Percentiles rank a stretch among this genome's conserved stretches.
phyloP scores from a whole-genome alignment of 2,797 vertebrate species.

The Threskiornis aethiopicus region DNA sequence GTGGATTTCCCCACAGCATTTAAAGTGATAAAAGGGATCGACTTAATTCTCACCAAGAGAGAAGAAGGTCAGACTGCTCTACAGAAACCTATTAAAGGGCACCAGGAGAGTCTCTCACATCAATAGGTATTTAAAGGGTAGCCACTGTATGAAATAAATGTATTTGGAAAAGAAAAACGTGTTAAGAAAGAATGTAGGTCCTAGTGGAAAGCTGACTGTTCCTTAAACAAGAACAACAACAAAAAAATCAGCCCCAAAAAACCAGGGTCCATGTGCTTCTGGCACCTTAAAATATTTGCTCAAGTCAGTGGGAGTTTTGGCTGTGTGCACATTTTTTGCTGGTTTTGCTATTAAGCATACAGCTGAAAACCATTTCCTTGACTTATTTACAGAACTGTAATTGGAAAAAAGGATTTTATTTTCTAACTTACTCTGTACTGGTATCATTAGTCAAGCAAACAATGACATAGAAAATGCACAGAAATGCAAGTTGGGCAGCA shows the following conservation, averaged over 20 bases:
- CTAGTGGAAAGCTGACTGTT: neutral
- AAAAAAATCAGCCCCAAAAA: fast-evolving
- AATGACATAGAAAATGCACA: neutral
- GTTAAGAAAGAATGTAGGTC: neutral
- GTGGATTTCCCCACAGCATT: neutral
- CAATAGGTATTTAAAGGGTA: neutral
- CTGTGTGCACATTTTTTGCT: neutral
- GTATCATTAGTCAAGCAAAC: neutral
- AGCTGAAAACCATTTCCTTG: neutral
- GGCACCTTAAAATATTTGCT: neutral
- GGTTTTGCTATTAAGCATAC: neutral
- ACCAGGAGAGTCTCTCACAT: neutral
- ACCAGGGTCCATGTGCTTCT: fast-evolving
- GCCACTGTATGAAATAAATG: neutral
- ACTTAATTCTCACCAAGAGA: neutral
- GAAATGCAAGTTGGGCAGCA: neutral
- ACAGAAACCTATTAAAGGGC: neutral
- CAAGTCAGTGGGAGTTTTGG: neutral
- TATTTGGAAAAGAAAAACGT: neutral
- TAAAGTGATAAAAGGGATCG: neutral
- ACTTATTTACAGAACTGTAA: neutral
- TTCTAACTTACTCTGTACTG: neutral
- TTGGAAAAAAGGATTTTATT: neutral
- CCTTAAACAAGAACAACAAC: neutral
- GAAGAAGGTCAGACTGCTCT: neutral